These are phyloP conservation scores for Capitella teleta DNA, from an alignment of 1,140 invertebrate genomes.

Conservation along the genomic window DNA sequence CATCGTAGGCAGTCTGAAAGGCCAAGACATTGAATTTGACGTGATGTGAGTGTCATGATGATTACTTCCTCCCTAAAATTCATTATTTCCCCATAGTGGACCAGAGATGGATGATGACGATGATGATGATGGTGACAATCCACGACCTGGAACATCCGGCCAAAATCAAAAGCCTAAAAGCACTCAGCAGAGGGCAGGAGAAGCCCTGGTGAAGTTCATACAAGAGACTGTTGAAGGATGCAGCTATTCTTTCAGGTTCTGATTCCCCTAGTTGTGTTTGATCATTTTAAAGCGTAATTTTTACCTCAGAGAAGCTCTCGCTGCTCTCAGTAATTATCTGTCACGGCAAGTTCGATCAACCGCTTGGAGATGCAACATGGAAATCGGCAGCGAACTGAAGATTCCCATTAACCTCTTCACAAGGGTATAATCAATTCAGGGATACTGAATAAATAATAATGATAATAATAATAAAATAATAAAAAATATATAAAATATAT, in stretches of 20 bases:
- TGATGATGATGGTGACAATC: constrained; percentile 22
- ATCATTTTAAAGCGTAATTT: not conserved
- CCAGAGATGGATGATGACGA: constrained; percentile 29
- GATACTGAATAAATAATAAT: no score
- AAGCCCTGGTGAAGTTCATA: constrained; percentile 31
- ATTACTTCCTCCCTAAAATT: not conserved
- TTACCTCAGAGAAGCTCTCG: constrained; percentile 42
- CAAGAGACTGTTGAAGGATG: constrained; percentile 28
- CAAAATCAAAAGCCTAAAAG: constrained; percentile 31
- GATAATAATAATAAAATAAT: no score
- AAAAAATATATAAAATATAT: no score
- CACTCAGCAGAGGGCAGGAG: constrained; percentile 34
- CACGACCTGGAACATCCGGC: constrained; percentile 19
- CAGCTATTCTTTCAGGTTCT: constrained; percentile 30
- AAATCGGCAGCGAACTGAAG: constrained; percentile 40
- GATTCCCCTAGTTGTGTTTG: not conserved
- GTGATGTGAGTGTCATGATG: constrained; percentile 37
- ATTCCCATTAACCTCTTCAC: constrained; percentile 42
- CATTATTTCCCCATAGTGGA: constrained; percentile 18
- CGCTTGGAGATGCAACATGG: constrained; percentile 44
- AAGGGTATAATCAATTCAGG: constrained; percentile 38
- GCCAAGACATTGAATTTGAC: constrained; percentile 34
- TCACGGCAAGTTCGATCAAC: constrained; percentile 35
- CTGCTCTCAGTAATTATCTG: constrained; percentile 43
- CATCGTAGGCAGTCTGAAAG: constrained; percentile 35